Evolutionary conservation across 1,140 invertebrate genomes (phyloP).

Genomic region (Ptiloglossa arizonensis): DNA sequence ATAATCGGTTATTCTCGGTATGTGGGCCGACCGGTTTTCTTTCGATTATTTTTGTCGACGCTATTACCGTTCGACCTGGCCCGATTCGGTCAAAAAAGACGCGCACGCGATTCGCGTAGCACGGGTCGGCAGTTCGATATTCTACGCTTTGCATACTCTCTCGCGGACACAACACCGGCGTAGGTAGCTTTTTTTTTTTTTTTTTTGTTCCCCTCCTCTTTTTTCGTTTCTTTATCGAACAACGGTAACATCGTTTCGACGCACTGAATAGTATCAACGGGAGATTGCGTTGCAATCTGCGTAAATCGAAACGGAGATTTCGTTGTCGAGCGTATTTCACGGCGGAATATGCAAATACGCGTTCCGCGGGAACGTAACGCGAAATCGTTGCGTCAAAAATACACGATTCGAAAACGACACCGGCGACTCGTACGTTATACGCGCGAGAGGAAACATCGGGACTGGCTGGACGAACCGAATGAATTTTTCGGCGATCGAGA

Average conservation of each 20-base stretch:
- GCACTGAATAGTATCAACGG: constrained; percentile 22
- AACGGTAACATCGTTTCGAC: constrained; percentile 25
- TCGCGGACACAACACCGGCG: not conserved
- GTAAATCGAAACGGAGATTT: constrained; percentile 55
- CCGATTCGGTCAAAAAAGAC: not conserved
- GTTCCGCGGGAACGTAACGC: constrained; percentile 17
- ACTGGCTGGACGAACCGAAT: not conserved
- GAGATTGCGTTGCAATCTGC: constrained; percentile 44
- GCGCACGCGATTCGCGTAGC: not conserved
- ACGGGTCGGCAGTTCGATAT: not conserved
- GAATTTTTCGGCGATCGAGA: not conserved
- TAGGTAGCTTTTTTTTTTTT: not conserved
- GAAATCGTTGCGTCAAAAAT: constrained; percentile 28
- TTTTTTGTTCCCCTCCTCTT: too few relatives aligned
- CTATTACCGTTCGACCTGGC: not conserved
- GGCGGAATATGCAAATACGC: constrained; percentile 58
- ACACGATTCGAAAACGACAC: constrained; percentile 41
- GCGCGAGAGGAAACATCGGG: not conserved
- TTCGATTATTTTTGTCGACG: constrained; percentile 25
- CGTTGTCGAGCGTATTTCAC: constrained; percentile 28
- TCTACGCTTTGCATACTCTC: not conserved
- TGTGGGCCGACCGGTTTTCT: constrained; percentile 17
- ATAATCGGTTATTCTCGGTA: constrained; percentile 32
- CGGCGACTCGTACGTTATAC: not conserved
- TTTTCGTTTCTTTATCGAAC: not conserved